These are phyloP conservation scores for Phthorimaea operculella DNA, from an alignment of 1,140 invertebrate species.

Conservation along the genomic window DNA sequence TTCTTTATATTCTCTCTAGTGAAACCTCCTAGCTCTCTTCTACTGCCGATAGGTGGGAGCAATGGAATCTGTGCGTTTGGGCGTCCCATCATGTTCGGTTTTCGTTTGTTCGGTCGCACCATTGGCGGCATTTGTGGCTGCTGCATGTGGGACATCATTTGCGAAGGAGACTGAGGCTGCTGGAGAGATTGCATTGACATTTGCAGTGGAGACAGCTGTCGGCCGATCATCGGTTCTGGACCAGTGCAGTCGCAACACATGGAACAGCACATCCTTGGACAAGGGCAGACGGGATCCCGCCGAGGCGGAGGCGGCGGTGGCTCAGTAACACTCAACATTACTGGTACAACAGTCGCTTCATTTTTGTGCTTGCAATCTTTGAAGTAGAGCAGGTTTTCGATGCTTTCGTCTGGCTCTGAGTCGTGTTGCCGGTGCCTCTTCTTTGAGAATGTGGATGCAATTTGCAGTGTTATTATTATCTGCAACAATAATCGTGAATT, in stretches of 20 bases:
- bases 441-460: constrained; percentile 23
- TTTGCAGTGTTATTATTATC: constrained; percentile 25
- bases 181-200: constrained; percentile 10
- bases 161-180: background rate
- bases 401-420: constrained; percentile 47
- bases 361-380: constrained; percentile 47
- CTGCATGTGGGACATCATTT: background rate
- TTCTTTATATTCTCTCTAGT: constrained; percentile 48
- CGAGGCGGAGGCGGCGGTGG: background rate
- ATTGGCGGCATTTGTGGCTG: constrained; percentile 9
- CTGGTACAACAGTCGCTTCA: background rate
- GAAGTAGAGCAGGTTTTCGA: constrained; percentile 53
- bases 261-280: constrained; percentile 31
- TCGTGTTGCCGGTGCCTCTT: constrained; percentile 17
- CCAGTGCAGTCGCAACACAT: constrained; percentile 40
- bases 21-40: constrained; percentile 11
- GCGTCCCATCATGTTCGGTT: constrained; percentile 17
- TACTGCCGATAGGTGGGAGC: constrained; percentile 20
- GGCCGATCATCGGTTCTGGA: constrained; percentile 3
- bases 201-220: constrained; percentile 12
- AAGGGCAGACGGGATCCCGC: constrained; percentile 18
- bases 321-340: background rate
- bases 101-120: constrained; percentile 11
- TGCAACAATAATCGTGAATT: constrained; percentile 13
- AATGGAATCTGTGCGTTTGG: constrained; percentile 1